Conservation (phyloP, 2,797 vertebrate species). For the Clarias laeviceps region DNA sequence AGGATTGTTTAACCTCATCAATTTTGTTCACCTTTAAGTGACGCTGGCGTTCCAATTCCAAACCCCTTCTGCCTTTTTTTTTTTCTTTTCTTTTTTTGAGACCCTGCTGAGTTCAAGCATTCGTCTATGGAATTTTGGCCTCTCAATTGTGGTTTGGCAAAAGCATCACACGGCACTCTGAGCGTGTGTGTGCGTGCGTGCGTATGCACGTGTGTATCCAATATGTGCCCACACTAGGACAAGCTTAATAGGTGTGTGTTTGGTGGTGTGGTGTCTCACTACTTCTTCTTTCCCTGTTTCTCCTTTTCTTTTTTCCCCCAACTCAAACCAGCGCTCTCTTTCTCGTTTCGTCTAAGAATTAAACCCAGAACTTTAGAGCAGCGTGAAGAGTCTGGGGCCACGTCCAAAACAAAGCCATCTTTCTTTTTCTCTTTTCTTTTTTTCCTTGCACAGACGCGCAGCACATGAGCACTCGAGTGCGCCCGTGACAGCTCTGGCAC, state of each 20-base stretch:
- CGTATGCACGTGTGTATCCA: constrained; percentile 30
- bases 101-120: constrained; percentile 76
- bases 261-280: constrained; percentile 26
- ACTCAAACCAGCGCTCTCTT: constrained; percentile 79
- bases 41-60: constrained; percentile 43
- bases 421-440: constrained; percentile 38
- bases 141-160: constrained; percentile 86
- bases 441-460: constrained; percentile 54
- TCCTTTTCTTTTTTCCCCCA: background rate
- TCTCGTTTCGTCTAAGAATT: constrained; percentile 84
- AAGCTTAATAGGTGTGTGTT: constrained; percentile 26
- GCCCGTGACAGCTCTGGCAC: background rate
- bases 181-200: constrained; percentile 39
- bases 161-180: constrained; percentile 78
- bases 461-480: constrained; percentile 52
- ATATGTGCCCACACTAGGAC: constrained; percentile 32
- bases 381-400: constrained; percentile 67
- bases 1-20: constrained; percentile 33
- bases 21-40: constrained; percentile 52
- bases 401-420: constrained; percentile 73
- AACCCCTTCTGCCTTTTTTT: constrained; percentile 14
- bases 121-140: constrained; percentile 83
- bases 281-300: constrained; percentile 45
- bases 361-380: constrained; percentile 77
- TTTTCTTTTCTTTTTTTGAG: constrained; percentile 41